Conservation (phyloP, 2,888 invertebrate species). For the Parasteatoda lunata region DNA sequence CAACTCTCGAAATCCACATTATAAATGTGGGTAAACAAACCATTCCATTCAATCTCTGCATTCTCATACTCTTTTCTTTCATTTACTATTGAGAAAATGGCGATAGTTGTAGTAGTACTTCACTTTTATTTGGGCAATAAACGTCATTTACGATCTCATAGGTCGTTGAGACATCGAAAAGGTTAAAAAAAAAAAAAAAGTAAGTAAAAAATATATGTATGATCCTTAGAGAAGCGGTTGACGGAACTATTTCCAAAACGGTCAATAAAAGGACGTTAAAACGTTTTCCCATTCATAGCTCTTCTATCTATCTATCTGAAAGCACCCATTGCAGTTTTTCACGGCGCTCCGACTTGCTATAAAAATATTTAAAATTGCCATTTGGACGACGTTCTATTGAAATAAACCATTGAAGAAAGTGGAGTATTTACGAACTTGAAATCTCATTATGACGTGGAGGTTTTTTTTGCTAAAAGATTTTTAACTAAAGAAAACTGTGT, state of each 20-base stretch:
- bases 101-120: not conserved
- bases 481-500: too few relatives aligned
- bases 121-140: slow-evolving; percentile 31
- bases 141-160: slow-evolving; percentile 42
- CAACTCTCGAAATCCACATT: too few relatives aligned
- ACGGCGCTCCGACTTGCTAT: not conserved
- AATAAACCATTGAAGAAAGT: not conserved
- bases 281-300: not conserved
- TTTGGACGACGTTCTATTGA: not conserved
- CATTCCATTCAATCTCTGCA: too few relatives aligned
- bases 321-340: slow-evolving; percentile 16
- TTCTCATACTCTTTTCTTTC: not conserved
- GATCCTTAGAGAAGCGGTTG: not conserved
- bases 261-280: slow-evolving; percentile 6
- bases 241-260: slow-evolving; percentile 4
- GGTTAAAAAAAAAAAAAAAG: slow-evolving; percentile 3
- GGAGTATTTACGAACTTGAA: too few relatives aligned
- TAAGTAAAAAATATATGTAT: not conserved
- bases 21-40: too few relatives aligned
- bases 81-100: not conserved
- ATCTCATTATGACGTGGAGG: too few relatives aligned
- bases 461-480: too few relatives aligned
- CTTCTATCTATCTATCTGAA: slow-evolving; percentile 43
- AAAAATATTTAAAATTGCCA: not conserved
- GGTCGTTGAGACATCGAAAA: slow-evolving; percentile 28